phyloP scores from a whole-genome alignment of 2,113 vertebrate genomes.

The Dicaeum eximium region DNA sequence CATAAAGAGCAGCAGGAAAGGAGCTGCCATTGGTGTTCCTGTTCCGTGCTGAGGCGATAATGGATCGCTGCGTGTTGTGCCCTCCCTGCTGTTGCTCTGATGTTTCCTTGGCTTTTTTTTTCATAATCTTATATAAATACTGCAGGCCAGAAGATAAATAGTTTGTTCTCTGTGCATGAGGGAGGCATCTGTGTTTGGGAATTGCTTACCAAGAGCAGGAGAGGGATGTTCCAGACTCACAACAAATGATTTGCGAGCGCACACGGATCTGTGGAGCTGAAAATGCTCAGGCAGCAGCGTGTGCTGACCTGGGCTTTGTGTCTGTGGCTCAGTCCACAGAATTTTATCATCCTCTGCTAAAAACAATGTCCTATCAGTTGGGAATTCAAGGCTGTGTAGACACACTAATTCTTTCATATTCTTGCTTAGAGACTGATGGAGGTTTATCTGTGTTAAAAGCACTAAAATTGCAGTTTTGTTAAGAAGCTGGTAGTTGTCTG shows the following conservation, averaged over 20 bases:
- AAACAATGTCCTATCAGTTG: background rate
- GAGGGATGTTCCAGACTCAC: background rate
- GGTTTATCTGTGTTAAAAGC: background rate
- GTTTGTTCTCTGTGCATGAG: background rate
- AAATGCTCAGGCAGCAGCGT: background rate
- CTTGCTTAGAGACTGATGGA: background rate
- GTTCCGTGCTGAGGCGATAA: background rate
- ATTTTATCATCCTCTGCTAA: background rate
- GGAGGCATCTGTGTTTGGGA: background rate
- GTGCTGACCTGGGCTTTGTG: background rate
- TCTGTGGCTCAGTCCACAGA: background rate
- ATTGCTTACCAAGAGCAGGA: background rate
- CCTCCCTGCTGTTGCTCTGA: background rate
- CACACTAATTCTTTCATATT: background rate
- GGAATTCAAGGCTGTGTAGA: background rate
- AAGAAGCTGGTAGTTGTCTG: slow-evolving; percentile 2
- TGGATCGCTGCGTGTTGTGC: background rate
- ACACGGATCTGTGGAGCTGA: background rate
- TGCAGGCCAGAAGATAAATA: background rate
- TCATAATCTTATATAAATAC: background rate
- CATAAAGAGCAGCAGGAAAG: background rate
- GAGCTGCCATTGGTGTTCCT: background rate
- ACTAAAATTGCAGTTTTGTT: background rate
- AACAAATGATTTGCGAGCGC: background rate
- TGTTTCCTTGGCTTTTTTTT: background rate